Evolutionary conservation across 2,888 invertebrate genomes (phyloP), one percentile per base, ranked within the genome.

Genomic region (Dione juno): DNA sequence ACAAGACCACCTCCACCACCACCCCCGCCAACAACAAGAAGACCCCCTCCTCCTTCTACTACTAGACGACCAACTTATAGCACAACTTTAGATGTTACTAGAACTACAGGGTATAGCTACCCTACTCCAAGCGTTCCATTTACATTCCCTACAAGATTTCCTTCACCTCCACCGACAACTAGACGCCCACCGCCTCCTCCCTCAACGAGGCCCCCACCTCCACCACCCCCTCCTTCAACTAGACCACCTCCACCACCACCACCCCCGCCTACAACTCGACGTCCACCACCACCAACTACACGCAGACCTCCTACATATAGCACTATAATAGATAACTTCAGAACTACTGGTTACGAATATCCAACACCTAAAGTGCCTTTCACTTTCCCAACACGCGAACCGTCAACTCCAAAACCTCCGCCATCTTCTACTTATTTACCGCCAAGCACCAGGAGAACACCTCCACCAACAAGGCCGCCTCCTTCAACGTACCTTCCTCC

Each of bases 281-380:
- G 52, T 63, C 59, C 73, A 10, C 68, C 73, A 10, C 72, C 70
- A 10, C 52, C 71, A 10, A 53, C 72, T n/a, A 67, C 72, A 13
- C 65, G 53, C 6, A 74, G 59, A 74, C 77, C 13, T 54, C 74
- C 53, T 73, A 74, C 53, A 10, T 75, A 70, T 28, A 68, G 70
- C 1, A 76, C 75, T n/a, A 16, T 71, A 64, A 8, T 73, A 58
- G 76, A 57, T 66, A 65, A 75, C 8, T 76, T 75, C 14, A 78
- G 78, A 76, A 85, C 84, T 1, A 85, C 86, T 37, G 85, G 85
- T 0, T 87, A 87, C 73, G 79, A 77, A 16, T 85, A 87, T 61
- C 81, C 84, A 5, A 79, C 79, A 3, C 83, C 86, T 35, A 79
- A 74, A 69, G 76, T 79, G 35, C 76, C 75, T n/a, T 82, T 77